phyloP scores from a whole-genome alignment of 2,113 vertebrate species.

The Phalacrocorax brasilianus region DNA sequence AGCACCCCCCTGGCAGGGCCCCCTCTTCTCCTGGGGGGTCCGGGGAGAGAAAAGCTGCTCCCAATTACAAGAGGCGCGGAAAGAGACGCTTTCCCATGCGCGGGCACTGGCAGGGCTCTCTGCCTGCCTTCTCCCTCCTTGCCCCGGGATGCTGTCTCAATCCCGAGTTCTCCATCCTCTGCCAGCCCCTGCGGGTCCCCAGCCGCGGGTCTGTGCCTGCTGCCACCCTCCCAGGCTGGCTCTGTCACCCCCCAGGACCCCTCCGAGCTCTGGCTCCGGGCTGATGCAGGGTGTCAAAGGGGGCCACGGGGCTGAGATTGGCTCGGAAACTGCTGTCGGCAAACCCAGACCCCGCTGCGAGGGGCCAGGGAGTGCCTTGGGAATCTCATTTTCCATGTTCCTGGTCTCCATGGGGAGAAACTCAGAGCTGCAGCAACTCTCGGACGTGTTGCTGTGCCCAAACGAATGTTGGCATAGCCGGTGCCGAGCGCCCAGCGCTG shows the following conservation, averaged over 20 bases:
- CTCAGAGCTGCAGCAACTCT: not conserved
- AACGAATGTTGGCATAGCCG: not conserved
- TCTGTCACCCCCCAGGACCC: not conserved
- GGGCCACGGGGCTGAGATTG: rapidly evolving
- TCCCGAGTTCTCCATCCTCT: not conserved
- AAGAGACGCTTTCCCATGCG: slow-evolving; percentile 34
- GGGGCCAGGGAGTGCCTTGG: not conserved
- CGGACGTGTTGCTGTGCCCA: rapidly evolving
- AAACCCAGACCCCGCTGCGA: not conserved
- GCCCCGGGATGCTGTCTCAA: not conserved
- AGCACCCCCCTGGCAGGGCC: not conserved
- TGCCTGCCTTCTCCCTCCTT: not conserved
- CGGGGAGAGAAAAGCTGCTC: slow-evolving; percentile 30
- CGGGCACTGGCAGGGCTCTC: not conserved
- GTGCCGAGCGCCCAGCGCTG: not conserved
- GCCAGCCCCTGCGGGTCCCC: not conserved
- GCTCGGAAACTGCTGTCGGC: not conserved
- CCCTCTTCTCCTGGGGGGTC: slow-evolving; percentile 49
- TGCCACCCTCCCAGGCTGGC: not conserved
- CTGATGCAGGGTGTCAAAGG: not conserved
- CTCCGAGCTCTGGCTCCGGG: not conserved
- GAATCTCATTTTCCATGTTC: not conserved
- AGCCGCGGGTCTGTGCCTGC: not conserved
- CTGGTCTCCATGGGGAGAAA: not conserved
- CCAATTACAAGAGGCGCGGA: slow-evolving; percentile 5